Evolutionary conservation across 2,888 invertebrate species (phyloP).

Genomic region (Macaria liturata): DNA sequence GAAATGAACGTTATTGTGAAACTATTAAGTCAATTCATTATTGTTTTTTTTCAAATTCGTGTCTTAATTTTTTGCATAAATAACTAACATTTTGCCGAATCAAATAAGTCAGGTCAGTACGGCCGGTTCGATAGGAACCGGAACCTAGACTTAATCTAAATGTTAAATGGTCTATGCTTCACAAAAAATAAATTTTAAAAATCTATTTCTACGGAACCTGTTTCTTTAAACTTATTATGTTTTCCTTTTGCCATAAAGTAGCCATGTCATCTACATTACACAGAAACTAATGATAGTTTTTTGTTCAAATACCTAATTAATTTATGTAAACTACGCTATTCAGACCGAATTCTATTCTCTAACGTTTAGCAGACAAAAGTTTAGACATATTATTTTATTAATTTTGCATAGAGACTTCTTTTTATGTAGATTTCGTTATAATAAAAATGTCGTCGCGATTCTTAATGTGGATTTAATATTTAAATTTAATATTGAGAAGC

Average conservation of each 20-base stretch:
- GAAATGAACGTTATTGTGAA: no score
- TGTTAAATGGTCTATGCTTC: no score
- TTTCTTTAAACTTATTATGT: constrained; percentile 5
- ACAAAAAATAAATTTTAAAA: constrained; percentile 1
- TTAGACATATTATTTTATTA: constrained; percentile 16
- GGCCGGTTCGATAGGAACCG: no score
- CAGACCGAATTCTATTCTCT: constrained; percentile 10
- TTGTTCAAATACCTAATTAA: constrained; percentile 29
- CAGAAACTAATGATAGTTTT: constrained; percentile 19
- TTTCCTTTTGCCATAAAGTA: constrained; percentile 17
- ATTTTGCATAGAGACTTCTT: constrained; percentile 13
- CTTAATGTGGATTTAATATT: constrained; percentile 29
- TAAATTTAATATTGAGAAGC: constrained; percentile 22
- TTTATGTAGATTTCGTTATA: constrained; percentile 22
- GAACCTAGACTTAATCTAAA: no score
- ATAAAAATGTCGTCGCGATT: constrained; percentile 32
- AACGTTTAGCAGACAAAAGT: constrained; percentile 24
- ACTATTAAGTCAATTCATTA: no score
- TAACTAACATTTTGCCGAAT: no score
- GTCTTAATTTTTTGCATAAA: no score
- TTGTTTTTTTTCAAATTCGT: no score
- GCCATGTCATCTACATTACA: constrained; percentile 28
- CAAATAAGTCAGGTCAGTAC: no score
- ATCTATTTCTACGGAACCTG: constrained; percentile 18
- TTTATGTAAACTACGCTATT: constrained; percentile 31